Evolutionary conservation across 2,888 invertebrate genomes (phyloP), one percentile per base, ranked within the genome.

Genomic region (Melanotus villosus): DNA sequence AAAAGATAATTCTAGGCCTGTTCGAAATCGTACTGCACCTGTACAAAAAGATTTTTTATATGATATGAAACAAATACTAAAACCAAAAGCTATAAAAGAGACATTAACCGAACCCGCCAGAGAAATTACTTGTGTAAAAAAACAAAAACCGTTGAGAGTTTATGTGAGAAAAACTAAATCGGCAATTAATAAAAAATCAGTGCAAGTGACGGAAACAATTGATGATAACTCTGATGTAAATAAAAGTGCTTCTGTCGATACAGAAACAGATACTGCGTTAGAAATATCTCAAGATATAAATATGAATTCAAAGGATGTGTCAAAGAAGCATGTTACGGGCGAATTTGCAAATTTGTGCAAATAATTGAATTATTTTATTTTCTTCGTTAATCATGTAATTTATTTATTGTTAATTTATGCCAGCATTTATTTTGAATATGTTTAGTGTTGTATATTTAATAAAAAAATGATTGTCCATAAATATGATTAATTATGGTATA

Each of bases 11-110:
- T 6, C 84, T 83, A 78, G 88, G 72, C 91, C 92, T 1, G 88
- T 90, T 10, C 87, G 92, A 36, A 91, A 90, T 81, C 89, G 90
- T 72, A 73, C 78, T 7, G 76, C 75, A 52, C 77, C 77, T 1
- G 68, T 78, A 2, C 78, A 80, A 79, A 90, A 90, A 78, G 92
- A 93, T 83, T 92, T 92, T 80, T 89, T 92, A 75, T 92, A 92
- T 78, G 92, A 92, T 84, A 84, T 91, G 73, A 89, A 90, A 30
- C 81, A 81, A 36, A 78, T 80, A 19, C 58, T 76, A 50, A 79
- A 78, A 65, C 66, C 56, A 30, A 68, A 66, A 43, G 9, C 5
- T n/a, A 7, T 32, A 0, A 66, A 65, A 67, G 63, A 62, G n/a
- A 47, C 34, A 50, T 45, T 26, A 26, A 45, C 21, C 18, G 4